Conservation (phyloP, 2,113 vertebrate genomes). For the Zapus hudsonius region DNA sequence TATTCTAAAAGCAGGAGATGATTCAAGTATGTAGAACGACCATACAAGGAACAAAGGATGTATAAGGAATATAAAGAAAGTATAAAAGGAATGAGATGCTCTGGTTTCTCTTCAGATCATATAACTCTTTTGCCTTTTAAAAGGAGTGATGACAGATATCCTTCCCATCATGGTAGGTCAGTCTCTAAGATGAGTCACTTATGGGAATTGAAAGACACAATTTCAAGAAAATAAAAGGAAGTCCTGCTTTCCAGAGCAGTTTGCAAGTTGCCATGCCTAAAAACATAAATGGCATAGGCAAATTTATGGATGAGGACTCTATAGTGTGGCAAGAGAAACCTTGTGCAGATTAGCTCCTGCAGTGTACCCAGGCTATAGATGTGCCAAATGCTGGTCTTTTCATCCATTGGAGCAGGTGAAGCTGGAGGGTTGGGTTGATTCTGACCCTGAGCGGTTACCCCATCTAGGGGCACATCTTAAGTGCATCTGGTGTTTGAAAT, state of each 20-base stretch:
- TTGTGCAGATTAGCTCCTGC: neutral
- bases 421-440: neutral
- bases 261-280: neutral
- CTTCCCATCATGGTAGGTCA: neutral
- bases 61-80: neutral
- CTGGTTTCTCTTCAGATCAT: no score
- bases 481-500: constrained; percentile 22
- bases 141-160: no score
- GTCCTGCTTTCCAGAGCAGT: constrained; percentile 7
- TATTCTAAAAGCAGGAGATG: neutral
- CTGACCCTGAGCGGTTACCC: neutral
- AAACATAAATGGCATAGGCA: neutral
- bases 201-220: constrained; percentile 1
- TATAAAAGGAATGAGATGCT: neutral
- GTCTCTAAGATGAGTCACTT: neutral
- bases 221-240: constrained; percentile 54
- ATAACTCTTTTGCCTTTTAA: no score
- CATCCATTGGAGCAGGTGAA: neutral
- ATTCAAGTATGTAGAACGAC: constrained; percentile 18
- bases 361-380: neutral
- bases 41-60: neutral
- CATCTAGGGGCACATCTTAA: neutral
- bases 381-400: neutral
- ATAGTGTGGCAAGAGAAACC: neutral
- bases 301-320: constrained; percentile 40